Evolutionary conservation across 2,888 invertebrate species (phyloP).

Genomic region (Callinectes sapidus): DNA sequence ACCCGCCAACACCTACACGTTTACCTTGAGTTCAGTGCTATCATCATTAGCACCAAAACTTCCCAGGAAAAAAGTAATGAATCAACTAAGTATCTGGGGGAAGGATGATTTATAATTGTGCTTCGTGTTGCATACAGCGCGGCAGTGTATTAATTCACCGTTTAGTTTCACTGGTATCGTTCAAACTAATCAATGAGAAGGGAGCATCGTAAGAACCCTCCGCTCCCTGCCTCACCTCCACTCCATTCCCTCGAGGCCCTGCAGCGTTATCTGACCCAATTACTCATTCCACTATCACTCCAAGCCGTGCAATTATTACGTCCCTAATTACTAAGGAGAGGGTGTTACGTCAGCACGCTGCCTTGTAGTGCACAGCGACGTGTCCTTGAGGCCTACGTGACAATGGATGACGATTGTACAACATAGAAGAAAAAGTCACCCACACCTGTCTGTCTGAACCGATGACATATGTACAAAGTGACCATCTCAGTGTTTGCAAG

Average conservation of each 20-base stretch:
- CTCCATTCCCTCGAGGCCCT: background rate
- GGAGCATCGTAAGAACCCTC: background rate
- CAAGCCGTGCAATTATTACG: background rate
- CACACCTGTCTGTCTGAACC: background rate
- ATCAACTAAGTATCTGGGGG: background rate
- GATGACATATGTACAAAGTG: background rate
- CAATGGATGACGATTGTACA: background rate
- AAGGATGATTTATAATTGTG: background rate
- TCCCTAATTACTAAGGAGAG: background rate
- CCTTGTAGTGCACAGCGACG: background rate
- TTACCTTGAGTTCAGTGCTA: background rate
- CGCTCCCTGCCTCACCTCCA: background rate
- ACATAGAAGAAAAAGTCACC: background rate
- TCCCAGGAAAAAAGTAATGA: background rate
- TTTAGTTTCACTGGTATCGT: conserved; percentile 2
- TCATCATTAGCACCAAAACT: background rate
- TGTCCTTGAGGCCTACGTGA: conserved; percentile 5
- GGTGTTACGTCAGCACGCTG: background rate
- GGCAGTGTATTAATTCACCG: background rate
- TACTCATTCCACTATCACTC: conserved; percentile 2
- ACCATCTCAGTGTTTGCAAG: background rate
- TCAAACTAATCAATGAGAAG: conserved; percentile 21
- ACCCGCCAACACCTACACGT: background rate
- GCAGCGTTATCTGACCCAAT: conserved; percentile 16
- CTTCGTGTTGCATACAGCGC: background rate